Evolutionary conservation across 92 coral and sea anemone species (phyloP), one percentile per base, ranked within the genome.

Genomic region (Epizoanthus rinbou): DNA sequence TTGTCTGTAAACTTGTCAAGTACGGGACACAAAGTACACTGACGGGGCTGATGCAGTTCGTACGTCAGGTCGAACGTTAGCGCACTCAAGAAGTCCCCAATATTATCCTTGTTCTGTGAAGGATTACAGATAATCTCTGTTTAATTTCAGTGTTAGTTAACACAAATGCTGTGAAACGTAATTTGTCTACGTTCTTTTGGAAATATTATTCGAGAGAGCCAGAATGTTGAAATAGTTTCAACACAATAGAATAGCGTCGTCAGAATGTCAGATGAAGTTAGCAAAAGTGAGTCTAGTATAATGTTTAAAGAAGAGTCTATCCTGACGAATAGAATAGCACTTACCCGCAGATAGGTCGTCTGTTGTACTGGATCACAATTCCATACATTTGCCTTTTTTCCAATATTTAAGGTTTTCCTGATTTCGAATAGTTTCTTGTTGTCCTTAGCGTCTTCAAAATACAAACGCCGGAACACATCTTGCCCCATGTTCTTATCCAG

Each of bases 11-110:
- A 88, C 58, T 85, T 85, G 70, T 88, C 86, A 22, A 93, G 66
- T 79, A 93, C 84, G 9, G 97, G 94, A 72, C 97, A 93, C 3
- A 93, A 84, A 33, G 83, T 33, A 19, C 97, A 93, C 2, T 71
- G 47, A 2, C 90, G 17, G 31, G 31, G 31, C 31, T 28, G 31
- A 28, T 85, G 43, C 52, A 93, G 94, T 25, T 90, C 92, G 69
- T 85, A 93, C 24, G 83, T 80, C 74, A 93, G 70, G 75, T 93
- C 94, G 52, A 90, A 90, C 2, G 94, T 93, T 24, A 93, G 80
- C n/a, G 93, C 75, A 5, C 80, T 84, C 47, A 86, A 43, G 14
- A 86, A 72, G 52, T 88, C 86, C 0, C 65, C 74, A 37, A 93
- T 91, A 10, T 76, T 71, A 8, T 86, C 86, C 54, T 75, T 80